These are phyloP conservation scores for Maniola hyperantus DNA, from an alignment of 2,888 invertebrate genomes.

Conservation along the genomic window DNA sequence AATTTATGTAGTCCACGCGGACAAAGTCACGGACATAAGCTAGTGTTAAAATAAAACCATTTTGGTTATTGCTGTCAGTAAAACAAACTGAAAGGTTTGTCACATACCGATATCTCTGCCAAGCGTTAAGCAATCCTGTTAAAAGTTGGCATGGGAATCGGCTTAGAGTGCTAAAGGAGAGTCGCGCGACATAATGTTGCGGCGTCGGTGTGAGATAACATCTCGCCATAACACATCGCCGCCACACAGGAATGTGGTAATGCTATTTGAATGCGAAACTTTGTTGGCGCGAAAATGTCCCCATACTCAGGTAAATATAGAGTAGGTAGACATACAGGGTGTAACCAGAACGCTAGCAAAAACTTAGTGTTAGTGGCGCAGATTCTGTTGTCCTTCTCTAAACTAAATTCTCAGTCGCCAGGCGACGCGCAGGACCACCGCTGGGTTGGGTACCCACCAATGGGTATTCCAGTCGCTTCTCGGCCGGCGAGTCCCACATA, in stretches of 20 bases:
- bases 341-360: no score
- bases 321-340: not conserved
- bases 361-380: no score
- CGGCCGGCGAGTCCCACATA: no score
- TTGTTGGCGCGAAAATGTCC: conserved; percentile 17
- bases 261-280: conserved; percentile 20
- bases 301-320: not conserved
- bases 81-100: conserved; percentile 19
- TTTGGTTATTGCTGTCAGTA: conserved; percentile 15
- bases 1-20: no score
- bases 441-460: no score
- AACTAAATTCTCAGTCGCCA: no score
- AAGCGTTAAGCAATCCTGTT: conserved; percentile 36
- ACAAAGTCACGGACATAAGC: no score
- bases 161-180: conserved; percentile 29
- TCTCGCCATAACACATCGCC: conserved; percentile 33
- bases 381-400: no score
- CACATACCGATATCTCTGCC: conserved; percentile 22
- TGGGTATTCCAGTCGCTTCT: no score
- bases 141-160: conserved; percentile 39
- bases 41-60: no score
- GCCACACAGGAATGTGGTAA: conserved; percentile 14
- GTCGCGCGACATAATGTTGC: conserved; percentile 24
- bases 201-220: conserved; percentile 21
- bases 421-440: no score